These are phyloP conservation scores for Hemithea aestivaria DNA, from an alignment of 2,888 invertebrate genomes.

Conservation along the genomic window DNA sequence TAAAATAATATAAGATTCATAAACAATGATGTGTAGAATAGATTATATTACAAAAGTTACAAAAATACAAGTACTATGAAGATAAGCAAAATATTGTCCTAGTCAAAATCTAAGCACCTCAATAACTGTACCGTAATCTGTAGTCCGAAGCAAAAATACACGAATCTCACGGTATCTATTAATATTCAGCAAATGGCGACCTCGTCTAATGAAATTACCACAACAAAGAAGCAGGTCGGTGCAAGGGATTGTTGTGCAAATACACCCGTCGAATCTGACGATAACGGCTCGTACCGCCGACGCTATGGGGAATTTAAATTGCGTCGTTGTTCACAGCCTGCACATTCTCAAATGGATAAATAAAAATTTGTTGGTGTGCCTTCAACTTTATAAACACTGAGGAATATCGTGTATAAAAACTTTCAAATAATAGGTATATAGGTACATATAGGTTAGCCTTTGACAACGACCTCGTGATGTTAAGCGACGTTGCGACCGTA, in stretches of 20 bases:
- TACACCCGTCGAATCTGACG: conserved; percentile 67
- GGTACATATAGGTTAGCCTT: no score
- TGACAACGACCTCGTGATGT: no score
- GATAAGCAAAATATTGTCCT: no score
- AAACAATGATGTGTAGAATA: no score
- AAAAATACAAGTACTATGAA: no score
- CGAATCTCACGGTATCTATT: conserved; percentile 48
- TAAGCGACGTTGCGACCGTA: no score
- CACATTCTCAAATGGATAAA: conserved; percentile 3
- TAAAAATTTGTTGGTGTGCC: no score
- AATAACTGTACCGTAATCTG: background rate
- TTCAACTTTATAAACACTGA: no score
- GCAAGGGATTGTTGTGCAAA: conserved; percentile 64
- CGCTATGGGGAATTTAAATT: conserved; percentile 25
- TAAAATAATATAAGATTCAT: no score
- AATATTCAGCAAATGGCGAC: conserved; percentile 63
- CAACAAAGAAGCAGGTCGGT: conserved; percentile 61
- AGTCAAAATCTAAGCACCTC: conserved; percentile 7
- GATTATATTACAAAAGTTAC: no score
- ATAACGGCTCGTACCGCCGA: conserved; percentile 38
- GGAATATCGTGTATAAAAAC: no score
- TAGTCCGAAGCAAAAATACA: conserved; percentile 41
- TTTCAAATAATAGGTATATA: no score
- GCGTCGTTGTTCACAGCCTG: conserved; percentile 16
- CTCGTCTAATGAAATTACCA: conserved; percentile 71